Evolutionary conservation across 2,113 vertebrate genomes (phyloP).

Genomic region (Centropus bengalensis): DNA sequence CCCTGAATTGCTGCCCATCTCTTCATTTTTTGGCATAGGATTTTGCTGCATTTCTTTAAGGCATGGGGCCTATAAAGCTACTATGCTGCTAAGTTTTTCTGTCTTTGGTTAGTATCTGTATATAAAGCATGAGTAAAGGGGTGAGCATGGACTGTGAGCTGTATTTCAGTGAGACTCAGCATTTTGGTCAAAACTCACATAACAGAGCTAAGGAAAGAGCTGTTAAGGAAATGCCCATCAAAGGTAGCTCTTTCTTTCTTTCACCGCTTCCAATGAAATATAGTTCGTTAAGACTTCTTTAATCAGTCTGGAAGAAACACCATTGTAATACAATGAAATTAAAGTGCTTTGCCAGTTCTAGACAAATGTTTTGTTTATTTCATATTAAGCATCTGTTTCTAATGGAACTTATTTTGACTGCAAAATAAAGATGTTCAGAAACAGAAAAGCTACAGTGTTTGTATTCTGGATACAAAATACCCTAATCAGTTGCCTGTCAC

Average conservation of each 20-base stretch:
- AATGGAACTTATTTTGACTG: neutral
- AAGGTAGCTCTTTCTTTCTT: neutral
- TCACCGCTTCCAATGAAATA: neutral
- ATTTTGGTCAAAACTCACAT: neutral
- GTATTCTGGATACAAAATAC: neutral
- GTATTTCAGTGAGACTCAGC: neutral
- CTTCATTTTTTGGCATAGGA: neutral
- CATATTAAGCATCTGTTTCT: neutral
- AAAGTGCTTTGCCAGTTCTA: neutral
- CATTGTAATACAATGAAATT: neutral
- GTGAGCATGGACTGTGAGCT: neutral
- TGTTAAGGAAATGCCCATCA: neutral
- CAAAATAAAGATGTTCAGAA: neutral
- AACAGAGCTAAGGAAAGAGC: neutral
- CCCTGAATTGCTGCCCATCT: rapidly evolving
- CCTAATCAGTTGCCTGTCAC: neutral
- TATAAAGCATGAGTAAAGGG: neutral
- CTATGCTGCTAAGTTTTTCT: neutral
- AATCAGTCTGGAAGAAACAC: neutral
- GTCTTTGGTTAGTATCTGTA: neutral
- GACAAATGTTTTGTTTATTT: neutral
- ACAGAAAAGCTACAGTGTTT: neutral
- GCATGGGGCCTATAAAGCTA: neutral
- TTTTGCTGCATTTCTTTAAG: neutral
- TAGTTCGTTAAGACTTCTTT: neutral